Evolutionary conservation across 2,888 invertebrate species (phyloP), one percentile per base, ranked within the genome.

Genomic region (Drosophila quinaria): DNA sequence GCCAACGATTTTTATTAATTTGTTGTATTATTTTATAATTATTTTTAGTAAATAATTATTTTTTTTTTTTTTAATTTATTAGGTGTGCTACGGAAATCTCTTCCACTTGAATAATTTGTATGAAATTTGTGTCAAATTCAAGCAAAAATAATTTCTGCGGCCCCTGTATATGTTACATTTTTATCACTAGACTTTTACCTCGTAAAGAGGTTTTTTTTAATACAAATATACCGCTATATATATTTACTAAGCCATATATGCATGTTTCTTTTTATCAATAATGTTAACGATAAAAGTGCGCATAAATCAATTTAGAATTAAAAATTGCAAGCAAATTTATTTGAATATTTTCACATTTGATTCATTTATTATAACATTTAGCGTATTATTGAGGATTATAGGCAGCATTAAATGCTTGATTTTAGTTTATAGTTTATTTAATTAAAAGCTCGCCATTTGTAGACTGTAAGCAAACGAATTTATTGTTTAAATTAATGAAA

Each of bases 391-490:
- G 22, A 11, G 41, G 19, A 22, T 52, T n/a, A 22, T 29, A 33
- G 56, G 31, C 22, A 52, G 33, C 29, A 19, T 25, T 62, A 35
- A 55, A 49, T 56, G 46, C 17, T 19, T 51, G 41, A 37, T 35
- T 35, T 37, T 11, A 37, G 55, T 35, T 22, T 22, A 29, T 39
- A 33, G 74, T 74, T 66, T 56, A 54, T 80, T 64, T 71, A 68
- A 64, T 52, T 58, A 55, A 60, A 56, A 62, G 37, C 54, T 49
- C 55, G 8, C 58, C 49, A 72, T 78, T 77, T 82, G 68, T 67
- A 25, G 58, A 44, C 42, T 62, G 72, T 87, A 87, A 83, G 85
- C 47, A 55, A 60, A 29, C 11, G n/a, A 22, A 17, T 29, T 67
- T 64, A 42, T 46, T 80, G 54, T 61, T 63, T 52, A 19, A 58